These are phyloP conservation scores for Parazoanthus swiftii DNA, from an alignment of 92 coral and sea anemone species.

Conservation along the genomic window DNA sequence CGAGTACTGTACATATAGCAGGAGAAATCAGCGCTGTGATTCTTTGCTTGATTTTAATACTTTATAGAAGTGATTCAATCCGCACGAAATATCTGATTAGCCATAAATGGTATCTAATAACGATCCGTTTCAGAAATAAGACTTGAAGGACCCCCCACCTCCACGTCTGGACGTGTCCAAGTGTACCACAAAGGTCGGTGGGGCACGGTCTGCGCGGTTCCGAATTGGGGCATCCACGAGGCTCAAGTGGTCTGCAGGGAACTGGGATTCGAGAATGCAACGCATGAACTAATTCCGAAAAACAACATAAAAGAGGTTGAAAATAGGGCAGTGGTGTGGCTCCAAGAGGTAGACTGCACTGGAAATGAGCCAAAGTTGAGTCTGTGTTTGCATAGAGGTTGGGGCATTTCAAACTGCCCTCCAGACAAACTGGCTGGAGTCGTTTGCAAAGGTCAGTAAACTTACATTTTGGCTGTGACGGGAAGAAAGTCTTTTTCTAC, in stretches of 20 bases:
- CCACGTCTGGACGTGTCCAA: not conserved
- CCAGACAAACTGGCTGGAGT: not conserved
- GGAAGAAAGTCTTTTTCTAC: too few relatives aligned
- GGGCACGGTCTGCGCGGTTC: conserved; percentile 21
- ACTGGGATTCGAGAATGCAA: conserved; percentile 3
- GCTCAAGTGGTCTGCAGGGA: conserved; percentile 16
- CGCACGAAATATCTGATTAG: too few relatives aligned
- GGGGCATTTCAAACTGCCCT: conserved; percentile 15
- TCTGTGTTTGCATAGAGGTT: conserved; percentile 19
- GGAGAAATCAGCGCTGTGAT: too few relatives aligned
- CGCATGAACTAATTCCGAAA: too few relatives aligned
- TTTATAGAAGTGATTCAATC: too few relatives aligned
- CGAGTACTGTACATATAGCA: too few relatives aligned
- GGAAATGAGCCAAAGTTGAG: conserved; percentile 12
- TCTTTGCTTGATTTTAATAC: too few relatives aligned
- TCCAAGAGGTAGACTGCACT: conserved; percentile 23
- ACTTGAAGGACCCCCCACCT: too few relatives aligned
- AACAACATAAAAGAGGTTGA: too few relatives aligned
- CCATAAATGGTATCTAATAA: too few relatives aligned
- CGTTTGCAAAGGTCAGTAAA: conserved; percentile 7
- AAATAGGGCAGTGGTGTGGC: not conserved
- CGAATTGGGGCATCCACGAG: not conserved
- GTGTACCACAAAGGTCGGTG: conserved; percentile 1
- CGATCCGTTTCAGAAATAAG: too few relatives aligned
- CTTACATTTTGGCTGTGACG: not conserved